Conservation (phyloP, 2,113 vertebrate genomes). For the Strix aluco region DNA sequence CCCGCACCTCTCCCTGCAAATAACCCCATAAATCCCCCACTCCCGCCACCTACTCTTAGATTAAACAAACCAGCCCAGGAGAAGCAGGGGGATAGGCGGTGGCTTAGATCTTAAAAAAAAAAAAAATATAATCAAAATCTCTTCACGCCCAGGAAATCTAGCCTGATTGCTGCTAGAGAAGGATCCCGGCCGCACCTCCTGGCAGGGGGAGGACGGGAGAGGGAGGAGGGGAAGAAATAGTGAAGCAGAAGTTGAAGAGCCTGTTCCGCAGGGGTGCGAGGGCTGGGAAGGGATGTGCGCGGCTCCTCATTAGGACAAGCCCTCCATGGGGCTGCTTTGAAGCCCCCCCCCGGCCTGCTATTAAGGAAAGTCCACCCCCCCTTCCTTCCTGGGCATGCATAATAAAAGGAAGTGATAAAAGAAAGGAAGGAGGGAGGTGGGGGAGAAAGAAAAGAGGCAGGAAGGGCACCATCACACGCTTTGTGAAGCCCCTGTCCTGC, state of each 20-base stretch:
- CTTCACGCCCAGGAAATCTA: conserved; percentile 32
- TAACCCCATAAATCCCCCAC: conserved; percentile 16
- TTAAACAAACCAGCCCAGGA: conserved; percentile 15
- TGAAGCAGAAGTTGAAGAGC: conserved; percentile 58
- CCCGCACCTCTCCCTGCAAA: neutral
- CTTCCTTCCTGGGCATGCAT: conserved; percentile 46
- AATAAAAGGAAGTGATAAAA: conserved; percentile 61
- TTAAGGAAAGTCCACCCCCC: conserved; percentile 7
- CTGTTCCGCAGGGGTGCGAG: conserved; percentile 21
- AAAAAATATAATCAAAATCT: neutral
- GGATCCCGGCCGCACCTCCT: conserved; percentile 36
- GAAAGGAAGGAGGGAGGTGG: conserved; percentile 42
- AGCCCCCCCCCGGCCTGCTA: neutral
- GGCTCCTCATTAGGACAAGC: neutral
- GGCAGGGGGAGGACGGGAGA: neutral
- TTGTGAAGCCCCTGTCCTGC: conserved; percentile 11
- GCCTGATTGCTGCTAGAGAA: neutral
- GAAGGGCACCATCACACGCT: conserved; percentile 32
- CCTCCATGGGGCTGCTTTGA: conserved; percentile 1
- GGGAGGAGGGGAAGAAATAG: neutral
- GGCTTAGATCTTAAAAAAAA: neutral
- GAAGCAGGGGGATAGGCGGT: neutral
- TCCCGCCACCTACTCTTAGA: conserved; percentile 35
- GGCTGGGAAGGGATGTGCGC: neutral
- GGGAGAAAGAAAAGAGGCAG: conserved; percentile 49